phyloP scores from a whole-genome alignment of 2,888 invertebrate genomes.

The Marasmarcha lunaedactyla region DNA sequence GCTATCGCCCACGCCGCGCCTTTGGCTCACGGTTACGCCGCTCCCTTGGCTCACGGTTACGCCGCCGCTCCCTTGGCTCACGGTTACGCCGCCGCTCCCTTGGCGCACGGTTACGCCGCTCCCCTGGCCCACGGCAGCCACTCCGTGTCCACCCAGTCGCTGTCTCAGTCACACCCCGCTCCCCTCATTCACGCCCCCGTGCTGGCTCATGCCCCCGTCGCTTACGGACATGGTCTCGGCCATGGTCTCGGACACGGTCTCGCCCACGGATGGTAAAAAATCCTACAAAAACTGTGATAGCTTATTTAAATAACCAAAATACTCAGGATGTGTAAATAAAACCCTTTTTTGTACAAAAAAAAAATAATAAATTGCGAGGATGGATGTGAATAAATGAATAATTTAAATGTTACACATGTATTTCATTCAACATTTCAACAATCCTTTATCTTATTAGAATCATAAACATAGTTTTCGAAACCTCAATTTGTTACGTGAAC shows the following conservation, averaged over 20 bases:
- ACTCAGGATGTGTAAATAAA: slow-evolving; percentile 58
- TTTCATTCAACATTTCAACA: too few species aligned
- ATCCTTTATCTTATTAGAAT: too few species aligned
- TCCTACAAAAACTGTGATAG: slow-evolving; percentile 65
- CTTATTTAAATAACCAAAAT: slow-evolving; percentile 45
- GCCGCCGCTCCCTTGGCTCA: slow-evolving; percentile 15
- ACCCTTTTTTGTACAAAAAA: slow-evolving; percentile 46
- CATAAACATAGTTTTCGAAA: too few species aligned
- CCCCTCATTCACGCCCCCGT: slow-evolving; percentile 30
- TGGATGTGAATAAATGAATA: slow-evolving; percentile 61
- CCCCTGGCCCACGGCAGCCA: slow-evolving; percentile 26
- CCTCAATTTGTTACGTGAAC: too few species aligned
- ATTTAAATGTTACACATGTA: slow-evolving; percentile 14
- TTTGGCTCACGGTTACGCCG: slow-evolving; percentile 22
- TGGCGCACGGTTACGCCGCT: slow-evolving; percentile 17
- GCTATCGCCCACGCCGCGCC: slow-evolving; percentile 22
- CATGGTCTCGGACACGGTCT: slow-evolving; percentile 21
- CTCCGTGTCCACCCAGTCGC: slow-evolving; percentile 41
- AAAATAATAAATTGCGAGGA: slow-evolving; percentile 52
- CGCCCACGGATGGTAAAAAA: slow-evolving; percentile 54
- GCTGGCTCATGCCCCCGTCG: slow-evolving; percentile 26
- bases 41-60: slow-evolving; percentile 14
- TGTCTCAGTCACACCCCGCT: slow-evolving; percentile 50
- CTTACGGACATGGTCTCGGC: slow-evolving; percentile 17
- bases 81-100: slow-evolving; percentile 17